These are phyloP conservation scores for Psilopsiagon aurifrons DNA, from an alignment of 2,113 vertebrate genomes.

Conservation along the genomic window DNA sequence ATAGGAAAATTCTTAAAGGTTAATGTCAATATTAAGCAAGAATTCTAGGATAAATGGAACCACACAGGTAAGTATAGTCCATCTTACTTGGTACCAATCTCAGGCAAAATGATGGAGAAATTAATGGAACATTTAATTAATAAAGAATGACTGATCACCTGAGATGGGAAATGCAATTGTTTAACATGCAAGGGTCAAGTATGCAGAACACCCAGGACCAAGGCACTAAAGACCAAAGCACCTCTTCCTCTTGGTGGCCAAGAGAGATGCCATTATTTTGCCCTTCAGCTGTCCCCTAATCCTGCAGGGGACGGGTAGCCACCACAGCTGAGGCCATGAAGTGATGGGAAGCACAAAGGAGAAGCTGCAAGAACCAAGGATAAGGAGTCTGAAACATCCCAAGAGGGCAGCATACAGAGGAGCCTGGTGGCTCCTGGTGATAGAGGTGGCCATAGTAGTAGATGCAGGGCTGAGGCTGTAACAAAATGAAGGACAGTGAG, in stretches of 20 bases:
- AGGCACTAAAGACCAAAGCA: rapidly evolving
- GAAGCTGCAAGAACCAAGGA: background rate
- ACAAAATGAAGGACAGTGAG: rapidly evolving
- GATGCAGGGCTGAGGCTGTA: background rate
- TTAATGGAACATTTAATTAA: background rate
- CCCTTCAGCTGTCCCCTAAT: background rate
- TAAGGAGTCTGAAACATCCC: background rate
- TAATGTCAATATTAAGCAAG: background rate
- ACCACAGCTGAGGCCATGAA: rapidly evolving
- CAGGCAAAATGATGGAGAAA: background rate
- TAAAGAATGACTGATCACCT: background rate
- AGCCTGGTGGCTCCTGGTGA: background rate
- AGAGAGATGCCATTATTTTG: background rate
- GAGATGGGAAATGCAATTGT: rapidly evolving
- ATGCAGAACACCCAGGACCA: background rate
- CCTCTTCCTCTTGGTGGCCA: background rate
- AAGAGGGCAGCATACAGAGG: background rate
- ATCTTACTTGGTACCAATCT: background rate
- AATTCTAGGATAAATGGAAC: background rate
- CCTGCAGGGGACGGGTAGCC: rapidly evolving
- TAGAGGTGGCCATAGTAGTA: background rate
- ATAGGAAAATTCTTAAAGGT: background rate
- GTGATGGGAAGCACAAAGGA: background rate
- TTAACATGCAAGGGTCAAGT: rapidly evolving
- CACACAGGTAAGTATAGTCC: background rate